A percentile compares a stretch with the other conserved stretches of the same genome.
Conservation (phyloP, 2,888 invertebrate species). For the Lithophane ornitopus region DNA sequence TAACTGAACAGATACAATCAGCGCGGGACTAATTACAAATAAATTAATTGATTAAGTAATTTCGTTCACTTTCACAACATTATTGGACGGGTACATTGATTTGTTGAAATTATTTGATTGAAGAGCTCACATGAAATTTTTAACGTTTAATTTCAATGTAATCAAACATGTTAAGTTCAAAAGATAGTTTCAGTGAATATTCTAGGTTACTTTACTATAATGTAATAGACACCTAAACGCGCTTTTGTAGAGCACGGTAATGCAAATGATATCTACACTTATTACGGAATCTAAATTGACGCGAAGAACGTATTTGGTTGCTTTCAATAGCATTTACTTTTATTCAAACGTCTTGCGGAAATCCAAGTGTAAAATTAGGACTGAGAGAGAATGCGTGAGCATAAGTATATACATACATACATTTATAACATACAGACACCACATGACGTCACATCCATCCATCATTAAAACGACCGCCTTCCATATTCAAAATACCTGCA, state of each 20-base stretch:
- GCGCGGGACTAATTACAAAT: constrained; percentile 50
- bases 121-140: too few relatives aligned
- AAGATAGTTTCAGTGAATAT: not conserved
- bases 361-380: not conserved
- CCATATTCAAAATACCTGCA: constrained; percentile 31
- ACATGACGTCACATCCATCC: constrained; percentile 22
- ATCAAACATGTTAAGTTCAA: not conserved
- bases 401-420: not conserved
- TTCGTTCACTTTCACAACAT: constrained; percentile 22
- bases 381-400: not conserved
- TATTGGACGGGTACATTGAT: not conserved
- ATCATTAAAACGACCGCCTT: constrained; percentile 26
- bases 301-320: too few relatives aligned
- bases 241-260: too few relatives aligned
- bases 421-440: constrained; percentile 21
- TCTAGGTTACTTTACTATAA: not conserved
- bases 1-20: constrained; percentile 64
- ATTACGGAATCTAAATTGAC: not conserved
- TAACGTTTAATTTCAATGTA: not conserved
- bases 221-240: not conserved
- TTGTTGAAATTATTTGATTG: not conserved
- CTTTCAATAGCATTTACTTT: not conserved
- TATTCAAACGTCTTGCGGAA: not conserved
- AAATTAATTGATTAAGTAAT: constrained; percentile 56
- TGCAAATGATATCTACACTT: not conserved